phyloP scores from a whole-genome alignment of 2,888 invertebrate genomes.

The Pyrrhia umbra region DNA sequence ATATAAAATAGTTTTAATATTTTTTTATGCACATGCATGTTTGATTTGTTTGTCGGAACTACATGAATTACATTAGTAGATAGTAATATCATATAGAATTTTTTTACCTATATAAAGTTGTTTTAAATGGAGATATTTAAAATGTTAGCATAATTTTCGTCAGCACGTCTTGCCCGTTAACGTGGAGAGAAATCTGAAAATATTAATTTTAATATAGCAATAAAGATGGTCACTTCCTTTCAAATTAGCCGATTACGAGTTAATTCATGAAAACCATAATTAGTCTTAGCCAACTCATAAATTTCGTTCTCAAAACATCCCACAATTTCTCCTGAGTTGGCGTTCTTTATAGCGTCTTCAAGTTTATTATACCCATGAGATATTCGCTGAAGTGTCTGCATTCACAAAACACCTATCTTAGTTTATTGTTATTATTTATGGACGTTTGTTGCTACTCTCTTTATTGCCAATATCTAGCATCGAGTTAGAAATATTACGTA shows the following conservation, averaged over 20 bases:
- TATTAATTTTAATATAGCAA: neutral
- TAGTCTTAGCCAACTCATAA: slow-evolving; percentile 49
- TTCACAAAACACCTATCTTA: slow-evolving; percentile 53
- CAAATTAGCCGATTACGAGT: slow-evolving; percentile 26
- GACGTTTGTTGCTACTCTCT: slow-evolving; percentile 41
- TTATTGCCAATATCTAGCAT: slow-evolving; percentile 38
- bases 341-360: slow-evolving; percentile 55
- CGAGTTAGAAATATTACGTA: slow-evolving; percentile 32
- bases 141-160: neutral
- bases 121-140: too few species aligned
- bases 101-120: too few species aligned
- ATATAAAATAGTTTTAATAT: too few species aligned
- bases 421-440: slow-evolving; percentile 60
- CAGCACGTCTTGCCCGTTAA: neutral
- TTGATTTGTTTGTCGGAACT: too few species aligned
- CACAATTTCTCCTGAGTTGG: slow-evolving; percentile 56
- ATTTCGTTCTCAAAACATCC: slow-evolving; percentile 47
- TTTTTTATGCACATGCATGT: too few species aligned
- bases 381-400: slow-evolving; percentile 49
- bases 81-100: too few species aligned
- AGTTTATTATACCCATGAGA: slow-evolving; percentile 59
- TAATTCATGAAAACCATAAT: slow-evolving; percentile 42
- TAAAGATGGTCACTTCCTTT: slow-evolving; percentile 16
- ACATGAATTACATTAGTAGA: too few species aligned
- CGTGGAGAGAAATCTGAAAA: slow-evolving; percentile 4